phyloP scores from a whole-genome alignment of 2,797 vertebrate genomes.

The Crocodylus rhombifer region DNA sequence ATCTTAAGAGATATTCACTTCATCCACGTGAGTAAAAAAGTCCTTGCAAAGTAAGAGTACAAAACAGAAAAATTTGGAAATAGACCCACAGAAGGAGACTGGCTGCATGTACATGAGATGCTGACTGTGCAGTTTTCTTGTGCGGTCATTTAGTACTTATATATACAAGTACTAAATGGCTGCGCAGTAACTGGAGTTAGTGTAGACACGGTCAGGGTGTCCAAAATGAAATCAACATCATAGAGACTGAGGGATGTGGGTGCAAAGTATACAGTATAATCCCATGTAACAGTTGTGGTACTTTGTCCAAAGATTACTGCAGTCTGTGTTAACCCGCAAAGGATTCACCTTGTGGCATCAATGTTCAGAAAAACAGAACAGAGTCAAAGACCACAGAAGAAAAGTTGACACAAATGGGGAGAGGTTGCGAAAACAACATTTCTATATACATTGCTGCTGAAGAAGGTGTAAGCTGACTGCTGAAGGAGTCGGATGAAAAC shows the following conservation, averaged over 20 bases:
- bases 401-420: background rate
- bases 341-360: background rate
- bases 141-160: too few species aligned
- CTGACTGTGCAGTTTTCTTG: too few species aligned
- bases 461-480: background rate
- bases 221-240: background rate
- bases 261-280: background rate
- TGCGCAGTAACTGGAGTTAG: too few species aligned
- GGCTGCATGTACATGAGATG: too few species aligned
- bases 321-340: background rate
- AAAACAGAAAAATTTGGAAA: background rate
- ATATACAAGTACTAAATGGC: too few species aligned
- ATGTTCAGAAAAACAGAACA: background rate
- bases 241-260: background rate
- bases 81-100: background rate
- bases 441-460: too few species aligned
- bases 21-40: background rate
- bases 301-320: slow-evolving; percentile 53
- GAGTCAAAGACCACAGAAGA: slow-evolving; percentile 34
- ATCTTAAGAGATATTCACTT: background rate
- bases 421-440: slow-evolving; percentile 33
- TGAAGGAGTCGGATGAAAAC: slow-evolving; percentile 22
- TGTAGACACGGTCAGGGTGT: too few species aligned
- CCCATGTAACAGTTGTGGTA: slow-evolving; percentile 26
- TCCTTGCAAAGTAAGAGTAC: background rate